Conservation (phyloP, 1,140 invertebrate genomes). For the Matsumurasca onukii region DNA sequence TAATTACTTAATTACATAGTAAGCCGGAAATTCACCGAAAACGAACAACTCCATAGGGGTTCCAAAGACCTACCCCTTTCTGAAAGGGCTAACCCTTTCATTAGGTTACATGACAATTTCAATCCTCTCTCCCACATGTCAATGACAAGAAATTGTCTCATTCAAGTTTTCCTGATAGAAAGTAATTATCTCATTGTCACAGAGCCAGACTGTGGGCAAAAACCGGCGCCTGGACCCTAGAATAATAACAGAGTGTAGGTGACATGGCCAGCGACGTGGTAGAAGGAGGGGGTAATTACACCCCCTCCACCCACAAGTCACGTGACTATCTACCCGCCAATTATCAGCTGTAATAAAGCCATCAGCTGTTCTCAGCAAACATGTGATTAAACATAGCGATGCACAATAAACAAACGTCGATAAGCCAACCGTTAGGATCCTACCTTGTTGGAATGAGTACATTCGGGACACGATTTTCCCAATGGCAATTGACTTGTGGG, state of each 20-base stretch:
- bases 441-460: not conserved
- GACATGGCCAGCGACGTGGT: not conserved
- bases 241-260: conserved; percentile 22
- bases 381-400: conserved; percentile 12
- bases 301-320: not conserved
- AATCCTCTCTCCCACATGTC: conserved; percentile 1
- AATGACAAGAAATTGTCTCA: not conserved
- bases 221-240: conserved; percentile 11
- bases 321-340: conserved; percentile 5
- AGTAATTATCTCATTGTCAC: conserved; percentile 3
- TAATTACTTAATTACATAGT: too few relatives aligned
- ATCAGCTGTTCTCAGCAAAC: conserved; percentile 11
- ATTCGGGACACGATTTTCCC: too few relatives aligned
- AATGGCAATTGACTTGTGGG: too few relatives aligned
- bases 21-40: too few relatives aligned
- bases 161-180: not conserved
- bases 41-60: too few relatives aligned
- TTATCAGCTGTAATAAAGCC: conserved; percentile 26
- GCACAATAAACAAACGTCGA: conserved; percentile 13
- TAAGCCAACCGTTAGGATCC: not conserved
- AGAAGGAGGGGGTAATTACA: conserved; percentile 13
- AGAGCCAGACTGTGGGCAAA: not conserved
- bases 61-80: too few relatives aligned
- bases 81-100: too few relatives aligned
- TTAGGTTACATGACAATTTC: conserved; percentile 1